A percentile compares a stretch with the other conserved stretches of the same genome.
These are phyloP conservation scores for Volucella inflata DNA, from an alignment of 2,888 invertebrate species.

Conservation along the genomic window DNA sequence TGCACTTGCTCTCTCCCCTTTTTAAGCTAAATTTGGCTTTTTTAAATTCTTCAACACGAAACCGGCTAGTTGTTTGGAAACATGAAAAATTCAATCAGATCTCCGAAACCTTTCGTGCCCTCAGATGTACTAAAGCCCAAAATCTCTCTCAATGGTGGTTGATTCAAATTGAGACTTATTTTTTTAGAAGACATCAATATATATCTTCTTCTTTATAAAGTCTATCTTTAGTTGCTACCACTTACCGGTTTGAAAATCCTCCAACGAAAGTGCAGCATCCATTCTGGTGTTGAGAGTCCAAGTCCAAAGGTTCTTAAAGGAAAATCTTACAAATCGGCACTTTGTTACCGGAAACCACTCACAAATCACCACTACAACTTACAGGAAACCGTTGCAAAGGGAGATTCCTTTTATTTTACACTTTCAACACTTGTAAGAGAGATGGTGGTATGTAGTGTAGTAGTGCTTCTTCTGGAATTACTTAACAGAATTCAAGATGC, in stretches of 20 bases:
- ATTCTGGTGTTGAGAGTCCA: conserved; percentile 45
- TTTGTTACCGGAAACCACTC: conserved; percentile 55
- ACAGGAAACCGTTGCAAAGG: conserved; percentile 20
- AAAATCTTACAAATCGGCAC: conserved; percentile 63
- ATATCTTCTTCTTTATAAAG: not conserved
- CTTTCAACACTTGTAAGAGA: conserved; percentile 18
- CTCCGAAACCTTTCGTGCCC: not conserved
- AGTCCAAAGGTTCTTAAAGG: not conserved
- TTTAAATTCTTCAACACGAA: not conserved
- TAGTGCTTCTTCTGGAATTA: conserved; percentile 40
- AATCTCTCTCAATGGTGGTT: not conserved
- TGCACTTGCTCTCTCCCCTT: conserved; percentile 21
- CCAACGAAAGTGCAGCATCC: conserved; percentile 68
- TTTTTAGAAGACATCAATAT: conserved; percentile 19
- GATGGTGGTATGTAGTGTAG: not conserved
- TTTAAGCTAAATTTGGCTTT: not conserved
- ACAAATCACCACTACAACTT: conserved; percentile 54
- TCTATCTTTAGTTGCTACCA: not conserved
- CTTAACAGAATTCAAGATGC: conserved; percentile 38
- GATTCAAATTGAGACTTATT: conserved; percentile 55
- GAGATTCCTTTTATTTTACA: conserved; percentile 7
- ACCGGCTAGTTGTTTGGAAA: not conserved
- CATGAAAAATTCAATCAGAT: not conserved
- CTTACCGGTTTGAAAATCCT: conserved; percentile 71
- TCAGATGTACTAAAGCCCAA: not conserved